These are phyloP conservation scores for chimpanzee (Pan troglodytes) DNA, from an alignment of 2,113 vertebrate species.

Conservation along the genomic window NHGRI_mPanTro3-v2.1_pri NC_072398.2:26971001-26971500, in stretches of 20 bases:
- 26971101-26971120: not conserved
- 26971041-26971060: not conserved
- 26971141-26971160: not conserved
- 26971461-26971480: not conserved
- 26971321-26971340: not conserved
- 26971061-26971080: not conserved
- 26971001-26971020: not conserved
- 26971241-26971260: fast-evolving
- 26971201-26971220: not conserved
- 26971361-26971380: not conserved
- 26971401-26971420: not conserved
- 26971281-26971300: not conserved
- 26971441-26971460: not conserved
- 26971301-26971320: not conserved
- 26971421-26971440: not conserved
- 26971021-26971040: not conserved
- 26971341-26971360: not conserved
- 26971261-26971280: not conserved
- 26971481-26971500: not conserved
- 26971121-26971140: not conserved
- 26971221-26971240: too few species aligned
- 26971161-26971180: not conserved
- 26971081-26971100: not conserved
- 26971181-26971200: not conserved
- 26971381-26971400: not conserved